Conservation (phyloP, 2,113 vertebrate genomes). For the Oryzias curvinotus region DNA sequence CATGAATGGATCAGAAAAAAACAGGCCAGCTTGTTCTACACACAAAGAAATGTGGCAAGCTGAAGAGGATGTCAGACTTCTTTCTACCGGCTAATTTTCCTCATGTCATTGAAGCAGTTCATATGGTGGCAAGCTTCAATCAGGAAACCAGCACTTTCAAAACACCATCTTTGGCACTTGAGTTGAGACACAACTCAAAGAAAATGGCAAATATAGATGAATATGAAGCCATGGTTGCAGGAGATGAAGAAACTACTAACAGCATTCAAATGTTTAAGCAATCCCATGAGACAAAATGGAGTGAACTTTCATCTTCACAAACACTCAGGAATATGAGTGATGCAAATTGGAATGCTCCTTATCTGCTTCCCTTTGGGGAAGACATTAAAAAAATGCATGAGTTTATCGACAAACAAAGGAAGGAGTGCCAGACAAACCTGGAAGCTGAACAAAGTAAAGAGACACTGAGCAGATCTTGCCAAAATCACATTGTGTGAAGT, state of each 20-base stretch:
- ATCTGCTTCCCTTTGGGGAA: constrained; percentile 13
- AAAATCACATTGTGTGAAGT: constrained; percentile 9
- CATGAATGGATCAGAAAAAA: constrained; percentile 19
- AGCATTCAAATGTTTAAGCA: constrained; percentile 5
- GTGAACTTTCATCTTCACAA: constrained; percentile 11
- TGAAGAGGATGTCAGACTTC: not conserved
- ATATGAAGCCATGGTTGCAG: constrained; percentile 25
- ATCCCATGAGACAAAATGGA: constrained; percentile 16
- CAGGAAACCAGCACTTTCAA: constrained; percentile 1
- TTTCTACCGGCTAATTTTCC: constrained; percentile 18
- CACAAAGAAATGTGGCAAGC: not conserved
- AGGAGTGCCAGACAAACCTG: not conserved
- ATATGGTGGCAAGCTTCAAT: constrained; percentile 6
- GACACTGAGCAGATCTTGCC: not conserved
- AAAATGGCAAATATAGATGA: constrained; percentile 4
- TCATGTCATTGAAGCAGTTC: constrained; percentile 10
- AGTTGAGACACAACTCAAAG: constrained; percentile 12
- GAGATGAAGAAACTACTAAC: constrained; percentile 3
- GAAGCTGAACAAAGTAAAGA: not conserved
- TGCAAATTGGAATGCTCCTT: constrained; percentile 13
- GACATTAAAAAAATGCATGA: constrained; percentile 17
- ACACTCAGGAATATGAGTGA: constrained; percentile 16
- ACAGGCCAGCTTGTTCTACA: not conserved
- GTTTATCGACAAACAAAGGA: not conserved
- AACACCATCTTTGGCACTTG: constrained; percentile 11